phyloP scores from a whole-genome alignment of 2,113 vertebrate species.

The Atlantisia rogersi region DNA sequence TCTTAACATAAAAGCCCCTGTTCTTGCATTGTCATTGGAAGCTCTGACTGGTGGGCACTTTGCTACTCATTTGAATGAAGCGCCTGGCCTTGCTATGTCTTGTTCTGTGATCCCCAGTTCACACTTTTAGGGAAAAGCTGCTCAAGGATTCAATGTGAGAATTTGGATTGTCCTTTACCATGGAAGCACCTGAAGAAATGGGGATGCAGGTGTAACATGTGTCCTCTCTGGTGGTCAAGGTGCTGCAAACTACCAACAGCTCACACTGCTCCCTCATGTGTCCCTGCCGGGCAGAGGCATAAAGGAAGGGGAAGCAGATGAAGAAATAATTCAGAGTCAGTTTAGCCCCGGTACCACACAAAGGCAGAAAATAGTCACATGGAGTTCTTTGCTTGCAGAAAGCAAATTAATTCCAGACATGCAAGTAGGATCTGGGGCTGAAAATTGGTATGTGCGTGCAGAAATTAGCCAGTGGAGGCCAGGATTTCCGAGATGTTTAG shows the following conservation, averaged over 20 bases:
- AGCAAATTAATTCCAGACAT: slow-evolving; percentile 1
- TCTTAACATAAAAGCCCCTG: not conserved
- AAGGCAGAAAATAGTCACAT: not conserved
- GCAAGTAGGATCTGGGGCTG: not conserved
- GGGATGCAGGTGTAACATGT: fast-evolving
- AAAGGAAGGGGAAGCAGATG: not conserved
- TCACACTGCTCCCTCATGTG: not conserved
- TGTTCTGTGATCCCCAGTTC: not conserved
- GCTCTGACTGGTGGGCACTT: not conserved
- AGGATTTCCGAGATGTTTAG: not conserved
- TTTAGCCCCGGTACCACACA: not conserved
- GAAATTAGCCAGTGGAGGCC: not conserved
- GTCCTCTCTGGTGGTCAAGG: not conserved
- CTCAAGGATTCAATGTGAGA: not conserved
- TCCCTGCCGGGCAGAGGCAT: not conserved
- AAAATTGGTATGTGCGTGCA: not conserved
- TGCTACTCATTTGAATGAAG: not conserved
- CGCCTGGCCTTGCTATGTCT: not conserved
- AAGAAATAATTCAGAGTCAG: not conserved
- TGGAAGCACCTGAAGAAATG: not conserved
- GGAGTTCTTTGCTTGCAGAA: not conserved
- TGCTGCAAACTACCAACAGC: not conserved
- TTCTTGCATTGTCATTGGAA: not conserved
- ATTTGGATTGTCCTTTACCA: not conserved
- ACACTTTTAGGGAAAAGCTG: not conserved